Evolutionary conservation across 2,888 invertebrate genomes (phyloP), one percentile per base, ranked within the genome.

Genomic region (Tiphia femorata): DNA sequence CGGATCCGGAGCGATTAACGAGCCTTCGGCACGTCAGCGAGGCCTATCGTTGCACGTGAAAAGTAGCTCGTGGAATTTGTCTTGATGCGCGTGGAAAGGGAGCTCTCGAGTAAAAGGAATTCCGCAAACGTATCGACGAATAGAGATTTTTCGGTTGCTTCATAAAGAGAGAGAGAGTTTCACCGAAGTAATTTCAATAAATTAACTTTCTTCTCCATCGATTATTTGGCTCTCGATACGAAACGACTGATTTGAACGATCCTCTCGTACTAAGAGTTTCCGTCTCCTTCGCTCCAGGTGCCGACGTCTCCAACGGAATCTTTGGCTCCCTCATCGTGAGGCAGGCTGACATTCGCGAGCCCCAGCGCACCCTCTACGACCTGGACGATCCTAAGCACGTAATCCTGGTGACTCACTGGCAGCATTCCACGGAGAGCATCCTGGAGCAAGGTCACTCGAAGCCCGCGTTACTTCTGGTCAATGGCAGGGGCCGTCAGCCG

Each of bases 321-420:
- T 90, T 90, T 46, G 92, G 93, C 2, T 88, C 91, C 0, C 84
- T 93, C 41, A 86, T 93, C 10, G 91, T 93, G 0, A 86, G 91
- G 8, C 89, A 90, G 75, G 87, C 91, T 0, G 86, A 88, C 21
- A 86, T 88, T 58, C 78, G 86, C 1, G 90, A 91, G 58, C 88
- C 89, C 0, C 83, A 89, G 52, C 84, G 85, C 44, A 84, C 87
- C 51, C 82, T 90, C 1, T 94, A 91, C 79, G 93, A 94, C 72
- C 79, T 88, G 4, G 94, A 94, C 75, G 86, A 88, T 25, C 88
- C 89, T 1, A 87, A 89, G 53, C 92, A 93, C 76, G 87, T 90
- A 0, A 84, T 93, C 12, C 84, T 91, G 52, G 84, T 93, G 47
- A 89, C 90, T 0, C 92, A 92, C 79, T 92, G 91, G 91, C 87